Base-by-base conservation (phyloP, 1,140 invertebrate genomes). In the Pantala flavescens region DNA sequence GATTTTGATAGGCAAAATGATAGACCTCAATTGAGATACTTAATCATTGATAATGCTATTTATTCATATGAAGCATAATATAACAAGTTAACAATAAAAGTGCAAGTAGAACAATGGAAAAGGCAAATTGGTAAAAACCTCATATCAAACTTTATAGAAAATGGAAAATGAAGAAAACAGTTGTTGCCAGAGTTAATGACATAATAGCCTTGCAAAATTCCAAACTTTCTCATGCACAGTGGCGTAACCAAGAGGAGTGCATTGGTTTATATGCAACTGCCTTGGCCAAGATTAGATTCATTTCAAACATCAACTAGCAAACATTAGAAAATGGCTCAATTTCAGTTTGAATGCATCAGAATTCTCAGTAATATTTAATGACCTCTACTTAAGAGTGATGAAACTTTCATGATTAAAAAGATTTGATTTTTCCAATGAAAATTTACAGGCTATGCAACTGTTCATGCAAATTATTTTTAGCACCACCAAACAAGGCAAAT, bases 41-140 rank as follows among this genome's bases (percentile, higher is more conserved):
- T 7, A 63, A 12, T 63, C 49, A 19, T 63, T 63, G 5, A 63
- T 36, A 63, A 63, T 63, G n/a, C 49, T 63, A 63, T 63, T 63
- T 63, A 63, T 63, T 63, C n/a, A 63, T 63, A 63, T 63, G 49
- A 63, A 63, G 49, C 49, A 63, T 63, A 63, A 63, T 63, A 63
- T 63, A 63, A 63, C 49, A 63, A 63, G 49, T 63, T 63, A 63
- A 63, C 49, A 63, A 63, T 63, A 63, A 63, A 63, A 63, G 49
- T 63, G 49, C 49, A 63, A 63, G 49, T 63, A 63, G 49, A 63
- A 63, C 49, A 63, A 63, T 63, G 49, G 49, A 63, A 63, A 63
- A 63, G 49, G 49, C 49, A 63, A 63, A 63, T 63, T 63, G 49
- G 49, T 63, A 63, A 63, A 63, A 63, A 63, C 49, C 49, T 63